Percentiles rank a stretch among this genome's conserved stretches.
Evolutionary conservation across 2,888 invertebrate genomes (phyloP).

Genomic region (Kryphioiulus occultus): DNA sequence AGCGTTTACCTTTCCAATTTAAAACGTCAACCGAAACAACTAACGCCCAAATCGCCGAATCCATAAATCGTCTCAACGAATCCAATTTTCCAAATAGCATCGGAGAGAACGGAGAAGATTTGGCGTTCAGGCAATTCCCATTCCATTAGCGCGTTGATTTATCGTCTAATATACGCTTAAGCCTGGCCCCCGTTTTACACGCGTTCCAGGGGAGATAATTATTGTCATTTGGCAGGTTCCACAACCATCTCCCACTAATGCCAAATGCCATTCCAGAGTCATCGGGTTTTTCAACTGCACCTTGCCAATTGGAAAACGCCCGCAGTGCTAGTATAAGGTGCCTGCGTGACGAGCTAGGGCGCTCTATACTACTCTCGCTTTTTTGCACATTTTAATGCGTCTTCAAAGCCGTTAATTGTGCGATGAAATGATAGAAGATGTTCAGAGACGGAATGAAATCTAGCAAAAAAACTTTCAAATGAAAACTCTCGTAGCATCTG

Average conservation of each 20-base stretch:
- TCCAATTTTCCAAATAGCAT: constrained; percentile 24
- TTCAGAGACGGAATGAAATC: not conserved
- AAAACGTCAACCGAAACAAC: not conserved
- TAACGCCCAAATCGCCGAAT: not conserved
- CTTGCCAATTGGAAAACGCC: not conserved
- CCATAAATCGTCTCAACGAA: constrained; percentile 10
- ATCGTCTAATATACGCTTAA: constrained; percentile 23
- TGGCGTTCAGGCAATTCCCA: not conserved
- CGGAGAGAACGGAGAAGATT: not conserved
- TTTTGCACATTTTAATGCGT: not conserved
- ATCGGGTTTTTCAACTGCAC: not conserved
- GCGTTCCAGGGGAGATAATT: constrained; percentile 36
- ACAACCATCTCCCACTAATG: not conserved
- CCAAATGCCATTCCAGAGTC: constrained; percentile 9
- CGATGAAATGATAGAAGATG: not conserved
- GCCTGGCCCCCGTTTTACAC: not conserved
- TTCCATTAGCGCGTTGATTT: constrained; percentile 35
- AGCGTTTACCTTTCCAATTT: constrained; percentile 25
- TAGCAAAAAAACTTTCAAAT: not conserved
- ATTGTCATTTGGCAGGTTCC: constrained; percentile 39
- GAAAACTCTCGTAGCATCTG: constrained; percentile 4
- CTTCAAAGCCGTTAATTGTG: constrained; percentile 21
- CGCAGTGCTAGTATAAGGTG: not conserved
- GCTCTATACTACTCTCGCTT: not conserved
- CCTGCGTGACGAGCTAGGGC: not conserved